Conservation (phyloP, 2,113 vertebrate genomes). For the Macroglossus sobrinus region DNA sequence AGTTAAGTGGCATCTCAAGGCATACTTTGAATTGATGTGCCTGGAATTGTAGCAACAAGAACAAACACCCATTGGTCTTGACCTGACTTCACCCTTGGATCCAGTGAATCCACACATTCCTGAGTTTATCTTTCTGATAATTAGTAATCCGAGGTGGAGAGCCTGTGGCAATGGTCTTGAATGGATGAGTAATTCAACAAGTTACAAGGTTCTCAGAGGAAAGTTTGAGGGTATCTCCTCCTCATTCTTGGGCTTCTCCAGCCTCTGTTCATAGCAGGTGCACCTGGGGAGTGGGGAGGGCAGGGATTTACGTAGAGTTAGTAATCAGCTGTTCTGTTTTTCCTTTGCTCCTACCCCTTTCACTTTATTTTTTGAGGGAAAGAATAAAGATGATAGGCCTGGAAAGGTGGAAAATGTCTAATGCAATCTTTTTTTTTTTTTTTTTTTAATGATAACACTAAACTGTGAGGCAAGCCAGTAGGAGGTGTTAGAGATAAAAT, state of each 20-base stretch:
- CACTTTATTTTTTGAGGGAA: neutral
- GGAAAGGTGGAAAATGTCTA: slow-evolving; percentile 35
- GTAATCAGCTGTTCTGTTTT: neutral
- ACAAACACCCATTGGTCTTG: neutral
- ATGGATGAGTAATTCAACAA: slow-evolving; percentile 7
- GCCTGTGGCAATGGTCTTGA: slow-evolving; percentile 10
- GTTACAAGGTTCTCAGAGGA: neutral
- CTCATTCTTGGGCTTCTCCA: neutral
- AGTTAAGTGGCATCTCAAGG: neutral
- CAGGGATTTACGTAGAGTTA: neutral
- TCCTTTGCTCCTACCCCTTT: neutral
- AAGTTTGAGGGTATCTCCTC: neutral
- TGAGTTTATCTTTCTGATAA: slow-evolving; percentile 75
- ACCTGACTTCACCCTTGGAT: slow-evolving; percentile 58
- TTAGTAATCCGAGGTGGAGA: neutral
- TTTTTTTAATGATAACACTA: slow-evolving; percentile 54
- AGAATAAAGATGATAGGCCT: neutral
- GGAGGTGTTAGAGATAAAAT: slow-evolving; percentile 65
- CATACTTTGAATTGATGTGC: neutral
- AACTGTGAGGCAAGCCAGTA: slow-evolving; percentile 66
- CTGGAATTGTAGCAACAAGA: neutral
- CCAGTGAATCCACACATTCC: slow-evolving; percentile 71
- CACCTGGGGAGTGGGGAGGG: too few species aligned
- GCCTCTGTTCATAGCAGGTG: neutral
- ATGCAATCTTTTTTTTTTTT: slow-evolving; percentile 43